Evolutionary conservation across 1,140 invertebrate species (phyloP).

Genomic region (Watersipora subatra): DNA sequence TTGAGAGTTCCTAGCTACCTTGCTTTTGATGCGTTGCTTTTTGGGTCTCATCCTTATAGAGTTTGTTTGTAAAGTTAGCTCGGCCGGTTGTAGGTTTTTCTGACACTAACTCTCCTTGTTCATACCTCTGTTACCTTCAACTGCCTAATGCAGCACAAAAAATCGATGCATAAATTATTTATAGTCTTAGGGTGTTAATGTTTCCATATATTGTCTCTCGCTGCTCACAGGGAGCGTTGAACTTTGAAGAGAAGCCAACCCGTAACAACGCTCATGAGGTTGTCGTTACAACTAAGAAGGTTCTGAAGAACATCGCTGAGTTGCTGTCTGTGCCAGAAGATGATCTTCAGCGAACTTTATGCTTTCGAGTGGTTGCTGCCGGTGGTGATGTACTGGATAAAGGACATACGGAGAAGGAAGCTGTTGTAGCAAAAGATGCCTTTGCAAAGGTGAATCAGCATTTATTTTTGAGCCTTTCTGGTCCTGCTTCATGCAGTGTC

Average conservation of each 20-base stretch:
- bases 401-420: constrained; percentile 66
- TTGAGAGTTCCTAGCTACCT: too few relatives aligned
- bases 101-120: too few relatives aligned
- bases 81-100: too few relatives aligned
- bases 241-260: constrained; percentile 43
- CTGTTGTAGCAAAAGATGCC: constrained; percentile 79
- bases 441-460: constrained; percentile 59
- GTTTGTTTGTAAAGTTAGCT: too few relatives aligned
- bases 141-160: too few relatives aligned
- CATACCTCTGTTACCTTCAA: too few relatives aligned
- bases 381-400: constrained; percentile 87
- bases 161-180: too few relatives aligned
- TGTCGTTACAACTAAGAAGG: constrained; percentile 46
- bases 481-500: not conserved
- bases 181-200: too few relatives aligned
- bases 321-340: constrained; percentile 58
- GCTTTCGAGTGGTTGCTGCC: constrained; percentile 75
- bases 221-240: constrained; percentile 58
- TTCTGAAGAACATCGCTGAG: constrained; percentile 50
- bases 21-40: too few relatives aligned
- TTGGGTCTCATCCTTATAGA: too few relatives aligned
- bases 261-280: constrained; percentile 51
- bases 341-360: constrained; percentile 62
- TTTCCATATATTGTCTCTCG: too few relatives aligned
- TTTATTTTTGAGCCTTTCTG: too few relatives aligned